These are phyloP conservation scores for Psephotus haematonotus DNA, from an alignment of 2,113 vertebrate genomes.

Conservation along the genomic window DNA sequence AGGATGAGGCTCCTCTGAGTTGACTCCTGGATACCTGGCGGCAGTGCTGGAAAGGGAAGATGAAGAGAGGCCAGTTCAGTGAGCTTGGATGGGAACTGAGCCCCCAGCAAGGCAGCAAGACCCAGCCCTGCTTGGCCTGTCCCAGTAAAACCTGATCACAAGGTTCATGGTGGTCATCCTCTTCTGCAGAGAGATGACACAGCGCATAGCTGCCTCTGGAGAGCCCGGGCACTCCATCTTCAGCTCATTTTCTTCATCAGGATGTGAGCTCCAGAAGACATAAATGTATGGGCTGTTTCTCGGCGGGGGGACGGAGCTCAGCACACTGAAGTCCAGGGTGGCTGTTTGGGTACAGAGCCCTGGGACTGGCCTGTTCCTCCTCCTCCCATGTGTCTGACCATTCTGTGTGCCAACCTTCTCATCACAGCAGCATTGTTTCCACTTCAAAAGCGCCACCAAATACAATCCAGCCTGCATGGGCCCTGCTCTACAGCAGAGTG, in stretches of 20 bases:
- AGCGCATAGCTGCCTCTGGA: background rate
- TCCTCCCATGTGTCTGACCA: background rate
- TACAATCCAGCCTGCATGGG: background rate
- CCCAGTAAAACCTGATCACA: background rate
- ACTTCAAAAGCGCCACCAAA: background rate
- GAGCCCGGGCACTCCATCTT: background rate
- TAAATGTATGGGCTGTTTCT: background rate
- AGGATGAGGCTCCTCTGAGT: background rate
- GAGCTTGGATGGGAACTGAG: background rate
- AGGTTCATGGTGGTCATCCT: background rate
- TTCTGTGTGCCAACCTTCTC: background rate
- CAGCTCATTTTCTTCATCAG: background rate
- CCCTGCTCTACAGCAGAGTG: background rate
- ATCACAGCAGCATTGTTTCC: background rate
- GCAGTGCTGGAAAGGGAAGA: background rate
- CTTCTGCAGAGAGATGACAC: background rate
- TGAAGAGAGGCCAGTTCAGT: background rate
- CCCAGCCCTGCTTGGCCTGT: background rate
- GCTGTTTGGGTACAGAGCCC: background rate
- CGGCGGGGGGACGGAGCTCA: fast-evolving
- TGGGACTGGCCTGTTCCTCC: background rate
- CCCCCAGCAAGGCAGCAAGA: background rate
- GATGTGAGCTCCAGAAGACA: background rate
- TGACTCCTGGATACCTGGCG: background rate
- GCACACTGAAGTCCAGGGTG: background rate